Evolutionary conservation across 2,888 invertebrate species (phyloP), one percentile per base, ranked within the genome.

Genomic region (Saturnia pavonia): DNA sequence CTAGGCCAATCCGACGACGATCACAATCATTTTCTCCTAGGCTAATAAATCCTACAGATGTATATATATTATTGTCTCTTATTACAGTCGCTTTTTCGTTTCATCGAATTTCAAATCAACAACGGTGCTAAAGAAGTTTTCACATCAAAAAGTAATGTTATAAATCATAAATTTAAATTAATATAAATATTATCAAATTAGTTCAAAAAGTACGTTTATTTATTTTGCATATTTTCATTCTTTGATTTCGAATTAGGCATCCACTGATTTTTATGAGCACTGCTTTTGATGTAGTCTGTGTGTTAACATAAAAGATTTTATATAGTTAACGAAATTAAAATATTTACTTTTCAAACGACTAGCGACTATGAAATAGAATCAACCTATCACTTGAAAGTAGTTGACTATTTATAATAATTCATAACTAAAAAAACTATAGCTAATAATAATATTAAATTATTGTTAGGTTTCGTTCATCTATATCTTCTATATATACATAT

Each of bases 161-260:
- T 51, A 54, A 54, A 54, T 22, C 9, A n/a, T 54, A 54, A 54
- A 22, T 22, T 11, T 54, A 54, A 27, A 27, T 60, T 27, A 60
- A 60, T 60, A 8, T 54, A 60, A 27, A 27, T 60, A 27, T 60
- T 27, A 27, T 60, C 14, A 60, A 60, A 27, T 60, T 12, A 60
- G 57, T 60, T 60, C 14, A 27, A 25, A 27, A 27, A 60, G 25
- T 60, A 14, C 25, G 57, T 60, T 60, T 60, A 60, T 27, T 27
- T 60, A 60, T 60, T 60, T 60, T 25, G 14, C 14, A 14, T 25
- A 12, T 60, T 60, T 27, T 27, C 25, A 60, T 60, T 60, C 57
- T 25, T 60, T 27, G 27, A 27, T 60, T 60, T 60, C 57, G 74
- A 65, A 65, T 40, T 70, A 70, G 69, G 67, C 71, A 71, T 73